These are phyloP conservation scores for Drosophila pegasa DNA, from an alignment of 2,888 invertebrate species.

Conservation along the genomic window DNA sequence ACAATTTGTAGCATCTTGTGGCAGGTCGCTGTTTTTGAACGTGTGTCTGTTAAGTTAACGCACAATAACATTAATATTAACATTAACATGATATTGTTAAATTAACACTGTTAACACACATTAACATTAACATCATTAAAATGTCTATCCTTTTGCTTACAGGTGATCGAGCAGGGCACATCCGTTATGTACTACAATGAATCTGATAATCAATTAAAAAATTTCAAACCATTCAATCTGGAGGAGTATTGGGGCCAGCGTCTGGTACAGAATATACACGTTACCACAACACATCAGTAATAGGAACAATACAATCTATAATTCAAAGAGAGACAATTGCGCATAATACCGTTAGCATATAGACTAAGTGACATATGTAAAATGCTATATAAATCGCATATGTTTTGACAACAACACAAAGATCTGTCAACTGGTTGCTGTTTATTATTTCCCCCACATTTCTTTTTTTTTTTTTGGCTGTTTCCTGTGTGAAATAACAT, in stretches of 20 bases:
- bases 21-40: slow-evolving; percentile 40
- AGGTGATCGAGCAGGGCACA: slow-evolving; percentile 87
- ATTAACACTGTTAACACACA: no score
- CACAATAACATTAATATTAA: no score
- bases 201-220: slow-evolving; percentile 87
- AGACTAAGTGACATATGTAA: slow-evolving; percentile 43
- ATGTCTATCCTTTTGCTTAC: slow-evolving; percentile 7
- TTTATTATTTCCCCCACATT: slow-evolving; percentile 25
- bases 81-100: no score
- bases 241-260: slow-evolving; percentile 92
- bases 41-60: no score
- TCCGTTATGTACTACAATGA: slow-evolving; percentile 82
- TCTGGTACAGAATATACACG: slow-evolving; percentile 88
- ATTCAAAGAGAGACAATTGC: slow-evolving; percentile 49
- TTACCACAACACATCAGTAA: slow-evolving; percentile 76
- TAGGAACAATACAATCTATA: slow-evolving; percentile 32
- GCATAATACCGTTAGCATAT: slow-evolving; percentile 50
- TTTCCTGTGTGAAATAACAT: slow-evolving; percentile 3
- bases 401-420: slow-evolving; percentile 43
- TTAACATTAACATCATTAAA: no score
- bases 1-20: slow-evolving; percentile 41
- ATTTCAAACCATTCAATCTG: slow-evolving; percentile 92
- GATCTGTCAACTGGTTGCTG: slow-evolving; percentile 43
- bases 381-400: slow-evolving; percentile 40
- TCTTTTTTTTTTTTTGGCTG: slow-evolving; percentile 14